Evolutionary conservation across 1,140 invertebrate genomes (phyloP).

Genomic region (Globodera ellingtonae): DNA sequence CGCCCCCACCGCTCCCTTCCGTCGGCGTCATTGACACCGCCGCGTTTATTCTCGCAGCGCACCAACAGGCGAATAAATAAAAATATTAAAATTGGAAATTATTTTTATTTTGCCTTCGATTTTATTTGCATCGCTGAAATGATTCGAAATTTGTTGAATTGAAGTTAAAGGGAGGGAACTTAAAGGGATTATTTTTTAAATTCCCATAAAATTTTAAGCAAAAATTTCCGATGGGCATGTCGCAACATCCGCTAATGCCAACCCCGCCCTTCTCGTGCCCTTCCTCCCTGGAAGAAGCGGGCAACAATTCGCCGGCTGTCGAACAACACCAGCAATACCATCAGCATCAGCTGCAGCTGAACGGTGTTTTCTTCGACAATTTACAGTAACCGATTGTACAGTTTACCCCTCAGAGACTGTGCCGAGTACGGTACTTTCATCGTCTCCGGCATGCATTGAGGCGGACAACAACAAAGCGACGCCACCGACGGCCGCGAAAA

Average conservation of each 20-base stretch:
- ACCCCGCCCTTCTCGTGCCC: not conserved
- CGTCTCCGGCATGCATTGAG: too few relatives aligned
- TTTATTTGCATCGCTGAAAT: not conserved
- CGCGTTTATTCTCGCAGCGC: not conserved
- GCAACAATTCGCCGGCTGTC: conserved; percentile 12
- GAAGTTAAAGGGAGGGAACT: not conserved
- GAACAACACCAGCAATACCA: conserved; percentile 2
- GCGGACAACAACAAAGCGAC: not conserved
- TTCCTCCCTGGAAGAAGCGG: conserved; percentile 7
- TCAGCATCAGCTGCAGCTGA: not conserved
- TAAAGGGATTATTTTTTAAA: not conserved
- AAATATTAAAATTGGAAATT: not conserved
- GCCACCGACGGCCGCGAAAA: not conserved
- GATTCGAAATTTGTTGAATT: not conserved
- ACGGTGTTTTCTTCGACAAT: not conserved
- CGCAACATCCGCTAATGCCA: not conserved
- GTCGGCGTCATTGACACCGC: not conserved
- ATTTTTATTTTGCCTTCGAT: too few relatives aligned
- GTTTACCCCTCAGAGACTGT: not conserved
- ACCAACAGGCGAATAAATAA: not conserved
- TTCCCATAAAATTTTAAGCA: not conserved
- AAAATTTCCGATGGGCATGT: not conserved
- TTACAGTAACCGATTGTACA: not conserved
- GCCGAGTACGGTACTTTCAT: not conserved
- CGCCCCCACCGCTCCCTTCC: too few relatives aligned